These are phyloP conservation scores for Hypotaenidia philippensis DNA, from an alignment of 2,797 vertebrate species.

Conservation along the genomic window DNA sequence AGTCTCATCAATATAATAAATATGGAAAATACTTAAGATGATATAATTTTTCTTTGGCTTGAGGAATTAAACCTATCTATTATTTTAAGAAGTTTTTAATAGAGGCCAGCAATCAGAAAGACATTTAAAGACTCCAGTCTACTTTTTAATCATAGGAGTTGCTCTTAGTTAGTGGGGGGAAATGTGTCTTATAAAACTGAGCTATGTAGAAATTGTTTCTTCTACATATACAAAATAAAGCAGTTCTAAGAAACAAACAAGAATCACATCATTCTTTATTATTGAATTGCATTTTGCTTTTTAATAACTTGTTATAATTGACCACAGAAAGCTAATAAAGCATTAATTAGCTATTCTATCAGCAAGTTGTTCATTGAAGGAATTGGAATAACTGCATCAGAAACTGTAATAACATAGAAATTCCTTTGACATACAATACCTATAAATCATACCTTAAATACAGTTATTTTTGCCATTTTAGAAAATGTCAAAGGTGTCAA, in stretches of 20 bases:
- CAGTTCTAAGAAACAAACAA: slow-evolving; percentile 39
- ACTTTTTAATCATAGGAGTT: slow-evolving; percentile 77
- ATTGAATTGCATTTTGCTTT: background rate
- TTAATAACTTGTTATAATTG: slow-evolving; percentile 65
- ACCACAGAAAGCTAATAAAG: slow-evolving; percentile 64
- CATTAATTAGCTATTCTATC: slow-evolving; percentile 69
- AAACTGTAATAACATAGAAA: slow-evolving; percentile 61
- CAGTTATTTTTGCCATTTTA: slow-evolving; percentile 82
- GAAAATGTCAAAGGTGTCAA: slow-evolving; percentile 84
- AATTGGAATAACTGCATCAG: slow-evolving; percentile 28
- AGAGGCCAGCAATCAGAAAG: slow-evolving; percentile 89
- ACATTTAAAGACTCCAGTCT: slow-evolving; percentile 86
- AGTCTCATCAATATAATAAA: slow-evolving; percentile 96
- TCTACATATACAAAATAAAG: slow-evolving; percentile 12
- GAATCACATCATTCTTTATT: background rate
- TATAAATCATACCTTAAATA: slow-evolving; percentile 85
- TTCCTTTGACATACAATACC: slow-evolving; percentile 52
- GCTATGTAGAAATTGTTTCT: slow-evolving; percentile 8
- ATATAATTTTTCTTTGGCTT: slow-evolving; percentile 92
- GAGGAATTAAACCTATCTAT: slow-evolving; percentile 97
- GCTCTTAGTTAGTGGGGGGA: slow-evolving; percentile 37
- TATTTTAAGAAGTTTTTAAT: slow-evolving; percentile 96
- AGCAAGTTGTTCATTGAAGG: slow-evolving; percentile 49
- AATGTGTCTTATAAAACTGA: slow-evolving; percentile 55
- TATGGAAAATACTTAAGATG: slow-evolving; percentile 92